Evolutionary conservation across 2,797 vertebrate species (phyloP), one percentile per base, ranked within the genome.

Genomic region (Eulemur rubriventer): DNA sequence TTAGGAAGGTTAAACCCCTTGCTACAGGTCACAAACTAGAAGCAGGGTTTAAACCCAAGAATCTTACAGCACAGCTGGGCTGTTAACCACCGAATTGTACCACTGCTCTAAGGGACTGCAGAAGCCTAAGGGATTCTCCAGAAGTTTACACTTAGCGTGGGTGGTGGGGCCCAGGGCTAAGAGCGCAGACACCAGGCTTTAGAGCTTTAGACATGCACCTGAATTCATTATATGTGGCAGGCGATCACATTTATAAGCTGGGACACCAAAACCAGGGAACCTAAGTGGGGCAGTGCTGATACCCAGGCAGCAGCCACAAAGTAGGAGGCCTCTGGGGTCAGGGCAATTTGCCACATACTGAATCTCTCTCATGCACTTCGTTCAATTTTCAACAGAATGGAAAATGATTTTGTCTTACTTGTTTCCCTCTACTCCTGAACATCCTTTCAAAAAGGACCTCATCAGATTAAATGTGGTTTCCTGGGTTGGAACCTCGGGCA

Each of bases 401-500:
- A 86, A 96, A 92, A 86, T 48, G 13, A 84, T 65, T 81, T 69
- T 94, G 46, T 89, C 41, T 89, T 80, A 43, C 1, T 50, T 2
- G 7, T 50, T 83, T 92, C 79, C 92, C 69, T 87, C 81, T 9
- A 78, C 33, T 41, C 70, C 22, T 86, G 30, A 95, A 76, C 8
- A 94, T 6, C 30, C 28, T 41, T 92, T 90, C 67, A 61, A 57
- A 82, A 91, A 59, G 61, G 22, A 92, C 16, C 59, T 95, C 16
- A 16, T 89, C 59, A 89, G 73, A 85, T 61, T 87, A 94, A 95
- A 84, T 41, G 18, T 87, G 38, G 59, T 59, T 65, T 80, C 63
- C 70, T 78, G 57, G 28, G 59, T 30, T 86, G 55, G 43, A 78
- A 63, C 8, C 70, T 82, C 10, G 41, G 79, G 38, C 41, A 79